Evolutionary conservation across 2,888 invertebrate species (phyloP).

Genomic region (Lysandra coridon): DNA sequence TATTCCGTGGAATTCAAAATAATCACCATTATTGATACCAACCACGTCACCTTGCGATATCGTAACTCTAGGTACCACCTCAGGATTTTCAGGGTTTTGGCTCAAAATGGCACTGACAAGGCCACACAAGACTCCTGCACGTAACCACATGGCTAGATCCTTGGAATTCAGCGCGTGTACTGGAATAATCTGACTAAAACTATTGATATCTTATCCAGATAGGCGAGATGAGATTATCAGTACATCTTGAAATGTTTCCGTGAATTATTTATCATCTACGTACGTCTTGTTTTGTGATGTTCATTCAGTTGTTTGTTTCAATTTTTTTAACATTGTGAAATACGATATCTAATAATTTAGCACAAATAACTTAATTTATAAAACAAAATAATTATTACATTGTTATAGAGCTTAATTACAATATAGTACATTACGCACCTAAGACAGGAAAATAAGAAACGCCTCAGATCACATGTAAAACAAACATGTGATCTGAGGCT

Average conservation of each 20-base stretch:
- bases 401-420: too few species aligned
- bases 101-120: conserved; percentile 43
- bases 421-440: too few species aligned
- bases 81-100: conserved; percentile 37
- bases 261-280: background rate
- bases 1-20: conserved; percentile 63
- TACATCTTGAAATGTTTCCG: background rate
- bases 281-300: background rate
- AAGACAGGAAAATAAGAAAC: too few species aligned
- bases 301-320: background rate
- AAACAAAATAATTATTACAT: too few species aligned
- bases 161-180: conserved; percentile 26
- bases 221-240: conserved; percentile 30
- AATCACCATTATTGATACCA: conserved; percentile 54
- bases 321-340: background rate
- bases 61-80: conserved; percentile 46
- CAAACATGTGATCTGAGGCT: too few species aligned
- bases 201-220: conserved; percentile 37
- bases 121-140: conserved; percentile 43
- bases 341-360: too few species aligned
- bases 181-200: conserved; percentile 17
- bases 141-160: conserved; percentile 50
- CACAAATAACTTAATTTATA: too few species aligned
- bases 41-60: conserved; percentile 59
- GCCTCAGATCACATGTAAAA: too few species aligned